phyloP scores from a whole-genome alignment of 2,113 vertebrate species.

The Otis tarda region DNA sequence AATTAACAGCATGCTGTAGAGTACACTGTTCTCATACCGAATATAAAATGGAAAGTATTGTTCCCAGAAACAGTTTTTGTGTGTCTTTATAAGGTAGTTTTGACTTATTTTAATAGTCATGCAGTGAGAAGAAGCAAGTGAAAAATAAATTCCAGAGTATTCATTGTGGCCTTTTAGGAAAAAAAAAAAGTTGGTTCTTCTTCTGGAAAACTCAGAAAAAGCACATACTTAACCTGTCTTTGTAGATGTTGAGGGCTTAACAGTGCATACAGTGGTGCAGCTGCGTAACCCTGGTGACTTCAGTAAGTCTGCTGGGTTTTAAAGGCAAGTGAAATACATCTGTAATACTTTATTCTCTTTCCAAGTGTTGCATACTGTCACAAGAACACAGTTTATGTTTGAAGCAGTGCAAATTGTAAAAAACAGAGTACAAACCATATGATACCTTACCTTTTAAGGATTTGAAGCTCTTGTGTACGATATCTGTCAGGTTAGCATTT shows the following conservation, averaged over 20 bases:
- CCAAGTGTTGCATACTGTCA: slow-evolving; percentile 4
- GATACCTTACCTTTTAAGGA: neutral
- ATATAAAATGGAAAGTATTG: neutral
- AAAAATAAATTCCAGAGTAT: neutral
- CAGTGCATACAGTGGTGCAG: neutral
- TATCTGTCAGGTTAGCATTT: neutral
- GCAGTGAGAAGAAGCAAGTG: neutral
- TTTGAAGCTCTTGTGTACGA: neutral
- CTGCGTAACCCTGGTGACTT: slow-evolving; percentile 21
- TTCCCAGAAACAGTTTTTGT: neutral
- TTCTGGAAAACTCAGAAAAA: neutral
- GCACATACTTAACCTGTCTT: neutral
- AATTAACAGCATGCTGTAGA: neutral
- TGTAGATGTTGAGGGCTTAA: neutral
- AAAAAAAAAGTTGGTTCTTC: neutral
- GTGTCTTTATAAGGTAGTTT: neutral
- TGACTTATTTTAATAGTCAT: neutral
- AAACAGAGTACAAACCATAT: neutral
- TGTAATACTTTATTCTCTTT: slow-evolving; percentile 21
- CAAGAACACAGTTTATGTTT: neutral
- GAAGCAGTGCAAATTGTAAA: neutral
- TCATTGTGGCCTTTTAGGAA: neutral
- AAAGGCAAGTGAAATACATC: neutral
- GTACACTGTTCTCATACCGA: neutral
- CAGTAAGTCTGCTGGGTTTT: neutral